Conservation (phyloP, 2,113 vertebrate genomes). For the Maccullochella peelii region DNA sequence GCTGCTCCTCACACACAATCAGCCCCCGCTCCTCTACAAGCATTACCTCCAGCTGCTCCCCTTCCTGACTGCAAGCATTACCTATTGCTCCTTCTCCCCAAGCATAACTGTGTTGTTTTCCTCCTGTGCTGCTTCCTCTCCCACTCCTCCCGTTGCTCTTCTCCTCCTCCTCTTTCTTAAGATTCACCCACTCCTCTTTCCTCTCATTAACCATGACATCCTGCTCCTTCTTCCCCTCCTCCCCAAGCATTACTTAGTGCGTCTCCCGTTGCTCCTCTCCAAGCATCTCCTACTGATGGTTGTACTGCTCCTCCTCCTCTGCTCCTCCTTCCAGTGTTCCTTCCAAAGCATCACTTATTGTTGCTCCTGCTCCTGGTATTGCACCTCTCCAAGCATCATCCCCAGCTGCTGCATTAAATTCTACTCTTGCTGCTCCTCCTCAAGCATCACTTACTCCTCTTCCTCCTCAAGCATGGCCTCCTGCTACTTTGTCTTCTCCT, state of each 20-base stretch:
- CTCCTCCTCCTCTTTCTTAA: fast-evolving
- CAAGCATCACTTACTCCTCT: neutral
- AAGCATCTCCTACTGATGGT: neutral
- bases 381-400: neutral
- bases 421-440: neutral
- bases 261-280: neutral
- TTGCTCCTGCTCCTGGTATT: neutral
- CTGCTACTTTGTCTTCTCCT: neutral
- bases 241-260: neutral
- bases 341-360: neutral
- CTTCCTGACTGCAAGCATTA: neutral
- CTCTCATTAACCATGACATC: neutral
- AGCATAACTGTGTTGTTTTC: neutral
- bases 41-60: neutral
- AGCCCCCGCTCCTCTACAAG: neutral
- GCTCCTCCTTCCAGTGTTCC: neutral
- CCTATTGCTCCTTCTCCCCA: neutral
- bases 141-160: neutral
- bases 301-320: neutral
- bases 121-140: too few species aligned
- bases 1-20: neutral
- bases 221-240: neutral
- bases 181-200: neutral
- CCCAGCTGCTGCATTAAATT: neutral
- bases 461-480: neutral